Evolutionary conservation across 2,888 invertebrate genomes (phyloP).

Genomic region (Nephrotoma appendiculata): DNA sequence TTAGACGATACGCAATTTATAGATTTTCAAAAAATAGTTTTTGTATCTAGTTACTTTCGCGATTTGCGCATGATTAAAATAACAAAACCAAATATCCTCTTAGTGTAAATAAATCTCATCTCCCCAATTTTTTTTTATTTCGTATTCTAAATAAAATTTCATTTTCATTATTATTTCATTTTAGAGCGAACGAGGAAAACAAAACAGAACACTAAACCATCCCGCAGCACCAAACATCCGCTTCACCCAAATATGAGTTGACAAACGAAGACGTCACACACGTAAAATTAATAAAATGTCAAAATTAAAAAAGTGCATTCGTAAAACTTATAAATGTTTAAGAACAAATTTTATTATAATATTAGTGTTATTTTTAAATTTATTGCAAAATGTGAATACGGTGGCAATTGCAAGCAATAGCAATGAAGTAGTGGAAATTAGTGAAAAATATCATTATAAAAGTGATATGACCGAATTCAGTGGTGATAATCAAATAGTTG

Average conservation of each 20-base stretch:
- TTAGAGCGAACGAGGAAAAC: not conserved
- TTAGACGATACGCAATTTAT: no score
- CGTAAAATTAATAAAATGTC: not conserved
- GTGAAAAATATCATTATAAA: not conserved
- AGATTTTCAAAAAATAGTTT: no score
- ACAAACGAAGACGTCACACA: not conserved
- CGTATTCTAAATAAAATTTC: not conserved
- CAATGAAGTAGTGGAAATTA: not conserved
- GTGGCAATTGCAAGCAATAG: not conserved
- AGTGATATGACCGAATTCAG: constrained; percentile 21
- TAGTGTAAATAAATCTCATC: not conserved
- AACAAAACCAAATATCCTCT: not conserved
- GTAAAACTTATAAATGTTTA: not conserved
- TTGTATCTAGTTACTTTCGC: not conserved
- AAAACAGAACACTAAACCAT: not conserved
- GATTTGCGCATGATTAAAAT: not conserved
- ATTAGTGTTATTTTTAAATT: not conserved
- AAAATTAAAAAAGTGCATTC: constrained; percentile 1
- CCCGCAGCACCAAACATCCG: not conserved
- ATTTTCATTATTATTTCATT: not conserved
- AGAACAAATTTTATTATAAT: not conserved
- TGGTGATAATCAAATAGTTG: constrained; percentile 25
- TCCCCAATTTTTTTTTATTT: not conserved
- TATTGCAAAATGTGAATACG: not conserved
- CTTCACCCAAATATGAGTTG: not conserved